Conservation (phyloP, 2,888 invertebrate species). For the Ichneumoninae sp. region DNA sequence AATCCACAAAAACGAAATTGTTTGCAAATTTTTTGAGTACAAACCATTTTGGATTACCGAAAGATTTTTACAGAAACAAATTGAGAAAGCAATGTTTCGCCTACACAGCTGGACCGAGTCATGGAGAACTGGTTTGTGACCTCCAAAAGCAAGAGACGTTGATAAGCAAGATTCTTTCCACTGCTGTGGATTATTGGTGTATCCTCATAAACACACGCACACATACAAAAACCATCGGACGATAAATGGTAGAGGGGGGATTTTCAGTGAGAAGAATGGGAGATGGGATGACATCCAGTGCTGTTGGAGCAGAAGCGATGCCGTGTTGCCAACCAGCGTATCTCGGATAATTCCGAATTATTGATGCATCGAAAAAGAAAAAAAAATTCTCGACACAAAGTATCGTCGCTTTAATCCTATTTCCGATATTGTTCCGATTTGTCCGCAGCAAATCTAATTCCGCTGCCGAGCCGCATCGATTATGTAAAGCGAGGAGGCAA, state of each 20-base stretch:
- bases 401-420: not conserved
- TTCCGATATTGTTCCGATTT: slow-evolving; percentile 27
- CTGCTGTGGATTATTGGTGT: slow-evolving; percentile 24
- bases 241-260: slow-evolving; percentile 13
- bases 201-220: not conserved
- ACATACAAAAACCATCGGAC: slow-evolving; percentile 35
- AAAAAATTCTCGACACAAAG: not conserved
- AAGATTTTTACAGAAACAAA: not conserved
- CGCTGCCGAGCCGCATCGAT: slow-evolving; percentile 59
- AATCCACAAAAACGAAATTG: not conserved
- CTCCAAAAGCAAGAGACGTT: slow-evolving; percentile 10
- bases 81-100: not conserved
- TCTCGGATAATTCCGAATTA: not conserved
- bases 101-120: not conserved
- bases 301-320: slow-evolving; percentile 38
- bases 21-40: slow-evolving; percentile 22
- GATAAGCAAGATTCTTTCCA: slow-evolving; percentile 34
- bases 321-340: not conserved
- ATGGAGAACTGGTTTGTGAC: not conserved
- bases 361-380: not conserved
- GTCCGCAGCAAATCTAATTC: slow-evolving; percentile 68
- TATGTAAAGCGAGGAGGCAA: slow-evolving; percentile 68
- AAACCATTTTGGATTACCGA: slow-evolving; percentile 30
- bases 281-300: slow-evolving; percentile 12
- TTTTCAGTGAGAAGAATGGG: slow-evolving; percentile 6